Percentiles rank a stretch among this genome's conserved stretches.
These are phyloP conservation scores for Alectoris magna DNA, from an alignment of 2,797 vertebrate species.

Conservation along the genomic window DNA sequence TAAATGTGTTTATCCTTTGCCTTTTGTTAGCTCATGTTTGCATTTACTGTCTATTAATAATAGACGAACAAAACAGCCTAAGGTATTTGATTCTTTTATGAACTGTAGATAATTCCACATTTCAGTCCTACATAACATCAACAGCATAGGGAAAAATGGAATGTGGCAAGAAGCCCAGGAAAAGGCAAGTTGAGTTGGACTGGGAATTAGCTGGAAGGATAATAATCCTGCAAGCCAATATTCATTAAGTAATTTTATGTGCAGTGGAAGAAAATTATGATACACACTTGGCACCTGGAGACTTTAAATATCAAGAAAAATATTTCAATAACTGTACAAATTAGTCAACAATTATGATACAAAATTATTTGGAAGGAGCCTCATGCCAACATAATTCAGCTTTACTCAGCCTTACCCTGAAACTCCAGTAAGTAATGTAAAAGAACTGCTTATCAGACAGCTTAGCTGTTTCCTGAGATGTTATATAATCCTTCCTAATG, in stretches of 20 bases:
- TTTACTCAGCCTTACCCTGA: background rate
- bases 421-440: background rate
- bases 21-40: conserved; percentile 65
- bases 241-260: conserved; percentile 72
- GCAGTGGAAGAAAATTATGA: conserved; percentile 34
- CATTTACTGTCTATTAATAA: conserved; percentile 68
- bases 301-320: conserved; percentile 43
- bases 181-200: conserved; percentile 18
- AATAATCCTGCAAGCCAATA: conserved; percentile 62
- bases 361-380: background rate
- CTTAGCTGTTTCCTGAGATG: background rate
- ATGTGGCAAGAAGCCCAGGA: conserved; percentile 70
- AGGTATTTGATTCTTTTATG: conserved; percentile 66
- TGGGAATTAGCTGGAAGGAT: conserved; percentile 59
- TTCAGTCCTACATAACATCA: conserved; percentile 70
- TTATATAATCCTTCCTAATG: background rate
- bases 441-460: background rate
- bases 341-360: background rate
- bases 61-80: conserved; percentile 55
- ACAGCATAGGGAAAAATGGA: conserved; percentile 47
- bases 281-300: conserved; percentile 30
- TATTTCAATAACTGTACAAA: conserved; percentile 33
- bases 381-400: background rate
- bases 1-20: conserved; percentile 71
- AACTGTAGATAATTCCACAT: conserved; percentile 66